phyloP scores from a whole-genome alignment of 2,888 invertebrate genomes.

The Cremastinae sp. region DNA sequence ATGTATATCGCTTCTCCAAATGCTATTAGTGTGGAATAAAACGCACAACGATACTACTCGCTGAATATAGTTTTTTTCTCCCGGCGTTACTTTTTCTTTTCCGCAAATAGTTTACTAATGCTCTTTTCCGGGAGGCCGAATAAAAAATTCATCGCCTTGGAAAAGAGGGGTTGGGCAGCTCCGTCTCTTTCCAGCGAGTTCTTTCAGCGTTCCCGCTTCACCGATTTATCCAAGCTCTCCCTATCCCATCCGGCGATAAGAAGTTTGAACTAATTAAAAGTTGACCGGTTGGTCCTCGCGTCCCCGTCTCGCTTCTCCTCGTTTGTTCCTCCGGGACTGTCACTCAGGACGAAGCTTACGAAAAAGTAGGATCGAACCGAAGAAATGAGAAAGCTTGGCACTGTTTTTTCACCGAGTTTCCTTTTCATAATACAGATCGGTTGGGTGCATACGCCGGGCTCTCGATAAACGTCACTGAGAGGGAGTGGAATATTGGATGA shows the following conservation, averaged over 20 bases:
- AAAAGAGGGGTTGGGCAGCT: constrained; percentile 35
- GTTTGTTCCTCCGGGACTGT: constrained; percentile 4
- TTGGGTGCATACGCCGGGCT: no score
- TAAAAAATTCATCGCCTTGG: constrained; percentile 63
- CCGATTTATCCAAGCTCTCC: constrained; percentile 37
- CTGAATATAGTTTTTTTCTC: constrained; percentile 26
- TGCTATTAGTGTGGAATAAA: constrained; percentile 5
- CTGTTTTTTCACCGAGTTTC: constrained; percentile 40
- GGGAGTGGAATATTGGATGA: background rate
- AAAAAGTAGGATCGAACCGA: constrained; percentile 4
- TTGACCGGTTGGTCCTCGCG: constrained; percentile 50
- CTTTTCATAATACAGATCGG: constrained; percentile 40
- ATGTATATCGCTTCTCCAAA: constrained; percentile 6
- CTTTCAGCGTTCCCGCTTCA: constrained; percentile 29
- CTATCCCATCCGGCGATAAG: constrained; percentile 47
- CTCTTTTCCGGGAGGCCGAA: constrained; percentile 54
- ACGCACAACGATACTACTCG: constrained; percentile 18
- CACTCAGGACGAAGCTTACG: constrained; percentile 14
- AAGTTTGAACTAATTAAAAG: constrained; percentile 64
- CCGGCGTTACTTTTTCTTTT: constrained; percentile 32
- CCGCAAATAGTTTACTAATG: constrained; percentile 54
- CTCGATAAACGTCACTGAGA: constrained; percentile 41
- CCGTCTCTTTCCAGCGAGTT: constrained; percentile 26
- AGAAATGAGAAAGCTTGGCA: constrained; percentile 20
- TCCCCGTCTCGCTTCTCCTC: constrained; percentile 4